Conservation (phyloP, 2,113 vertebrate genomes). For the Nothoprocta pentlandii region DNA sequence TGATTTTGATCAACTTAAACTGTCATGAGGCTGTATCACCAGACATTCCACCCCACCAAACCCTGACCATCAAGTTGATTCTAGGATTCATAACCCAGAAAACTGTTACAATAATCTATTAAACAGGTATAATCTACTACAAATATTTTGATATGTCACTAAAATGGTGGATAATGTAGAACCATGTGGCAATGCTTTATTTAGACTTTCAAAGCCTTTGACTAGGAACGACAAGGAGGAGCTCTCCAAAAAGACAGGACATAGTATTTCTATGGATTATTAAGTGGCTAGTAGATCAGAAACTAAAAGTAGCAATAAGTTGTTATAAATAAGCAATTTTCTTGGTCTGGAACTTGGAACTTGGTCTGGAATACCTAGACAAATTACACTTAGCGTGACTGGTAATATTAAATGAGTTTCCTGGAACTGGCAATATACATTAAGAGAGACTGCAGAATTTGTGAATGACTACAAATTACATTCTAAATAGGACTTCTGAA, state of each 20-base stretch:
- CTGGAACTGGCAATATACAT: neutral
- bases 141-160: neutral
- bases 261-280: neutral
- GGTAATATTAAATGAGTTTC: neutral
- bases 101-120: neutral
- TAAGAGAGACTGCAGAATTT: neutral
- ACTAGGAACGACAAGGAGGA: neutral
- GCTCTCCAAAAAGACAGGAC: neutral
- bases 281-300: neutral
- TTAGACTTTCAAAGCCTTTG: neutral
- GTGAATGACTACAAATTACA: fast-evolving
- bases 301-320: neutral
- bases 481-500: neutral
- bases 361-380: neutral
- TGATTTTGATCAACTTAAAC: neutral
- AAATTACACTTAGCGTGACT: neutral
- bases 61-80: neutral
- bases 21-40: neutral
- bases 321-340: neutral
- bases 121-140: neutral
- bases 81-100: neutral
- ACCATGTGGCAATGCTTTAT: neutral
- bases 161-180: neutral
- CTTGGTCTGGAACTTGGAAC: neutral
- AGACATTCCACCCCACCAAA: neutral